Evolutionary conservation across 2,888 invertebrate genomes (phyloP).

Genomic region (Lamellibrachia satsuma): DNA sequence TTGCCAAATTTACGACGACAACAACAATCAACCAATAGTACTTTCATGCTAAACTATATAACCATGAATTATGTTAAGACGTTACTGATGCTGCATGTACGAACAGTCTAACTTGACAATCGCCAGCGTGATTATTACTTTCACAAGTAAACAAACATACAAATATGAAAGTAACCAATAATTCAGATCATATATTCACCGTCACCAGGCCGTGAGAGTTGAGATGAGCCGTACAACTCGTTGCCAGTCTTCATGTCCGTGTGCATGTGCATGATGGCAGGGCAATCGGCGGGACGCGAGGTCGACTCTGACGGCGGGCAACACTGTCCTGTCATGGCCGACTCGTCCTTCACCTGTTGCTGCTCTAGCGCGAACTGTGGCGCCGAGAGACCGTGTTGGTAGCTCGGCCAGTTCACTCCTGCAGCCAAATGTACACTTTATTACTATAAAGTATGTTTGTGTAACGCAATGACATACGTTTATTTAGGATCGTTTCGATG

Average conservation of each 20-base stretch:
- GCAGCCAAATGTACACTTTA: background rate
- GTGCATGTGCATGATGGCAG: background rate
- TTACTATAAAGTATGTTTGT: no score
- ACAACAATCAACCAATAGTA: no score
- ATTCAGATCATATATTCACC: background rate
- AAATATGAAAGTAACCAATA: no score
- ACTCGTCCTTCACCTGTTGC: background rate
- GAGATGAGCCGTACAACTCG: background rate
- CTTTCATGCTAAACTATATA: no score
- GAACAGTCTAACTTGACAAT: no score
- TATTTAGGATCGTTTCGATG: no score
- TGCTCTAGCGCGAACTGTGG: background rate
- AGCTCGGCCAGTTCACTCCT: constrained; percentile 4
- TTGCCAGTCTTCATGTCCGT: background rate
- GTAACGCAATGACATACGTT: no score
- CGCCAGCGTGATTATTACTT: no score
- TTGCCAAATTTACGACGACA: no score
- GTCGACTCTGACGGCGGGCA: background rate
- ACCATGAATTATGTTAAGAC: no score
- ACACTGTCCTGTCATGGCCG: background rate
- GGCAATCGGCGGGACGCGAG: background rate
- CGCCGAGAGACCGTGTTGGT: background rate
- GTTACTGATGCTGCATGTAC: no score
- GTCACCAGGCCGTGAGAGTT: background rate
- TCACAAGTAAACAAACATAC: no score